Evolutionary conservation across 2,113 vertebrate genomes (phyloP), one percentile per base, ranked within the genome.

Genomic region (Butastur rufipennis): DNA sequence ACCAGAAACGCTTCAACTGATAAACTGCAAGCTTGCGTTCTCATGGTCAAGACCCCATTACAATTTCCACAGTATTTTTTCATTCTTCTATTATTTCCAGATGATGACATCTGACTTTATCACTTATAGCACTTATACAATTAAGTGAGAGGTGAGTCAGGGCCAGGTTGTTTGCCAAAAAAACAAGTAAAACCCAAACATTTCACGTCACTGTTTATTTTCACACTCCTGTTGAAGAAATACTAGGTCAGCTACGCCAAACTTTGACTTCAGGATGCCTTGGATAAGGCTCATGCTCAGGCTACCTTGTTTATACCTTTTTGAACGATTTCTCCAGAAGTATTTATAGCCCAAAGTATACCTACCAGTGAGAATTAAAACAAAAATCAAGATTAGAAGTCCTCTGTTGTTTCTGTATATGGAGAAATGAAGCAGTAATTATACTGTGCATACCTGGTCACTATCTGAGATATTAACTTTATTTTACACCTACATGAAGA

Each of bases 91-190:
- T 96, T 94, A 94, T 95, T 97, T 94, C 95, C 96, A 97, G 86
- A 94, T 96, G 71, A 97, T 86, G 88, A 94, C 67, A 70, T 85
- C 79, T 94, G 79, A 88, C 90, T 93, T 93, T 90, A 96, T 94
- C 32, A 1, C 78, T 89, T 89, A 63, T 68, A 96, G 66, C 93
- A 95, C 92, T 93, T 97, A 81, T 0, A 86, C 93, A 88, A 96
- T 93, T 96, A 95, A 97, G 96, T 96, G 95, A 96, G 96, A 93
- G 78, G 71, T 95, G 87, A 96, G 94, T 86, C 56, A 63, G 63
- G 71, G 34, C 89, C 66, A 92, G 94, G 34, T 89, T 91, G 50
- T 94, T 96, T 94, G 94, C 89, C 93, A 96, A 97, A 95, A 88
- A 95, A 90, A 77, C 81, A 95, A 97, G 77, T 75, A 87, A 91